These are phyloP conservation scores for Bombus confusus DNA, from an alignment of 1,140 invertebrate genomes.

Conservation along the genomic window DNA sequence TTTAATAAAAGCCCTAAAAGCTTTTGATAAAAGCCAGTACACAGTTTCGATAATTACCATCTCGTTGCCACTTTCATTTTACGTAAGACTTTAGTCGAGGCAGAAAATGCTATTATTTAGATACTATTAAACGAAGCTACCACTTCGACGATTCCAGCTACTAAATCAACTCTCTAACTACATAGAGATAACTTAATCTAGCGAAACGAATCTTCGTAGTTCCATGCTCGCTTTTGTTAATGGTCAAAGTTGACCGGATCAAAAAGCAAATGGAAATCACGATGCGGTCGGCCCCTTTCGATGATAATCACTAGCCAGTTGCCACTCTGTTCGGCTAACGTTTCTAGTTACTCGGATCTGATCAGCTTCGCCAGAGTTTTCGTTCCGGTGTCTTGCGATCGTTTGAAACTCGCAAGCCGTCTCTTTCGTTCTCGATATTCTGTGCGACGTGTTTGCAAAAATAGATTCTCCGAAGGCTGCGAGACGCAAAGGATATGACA, in stretches of 20 bases:
- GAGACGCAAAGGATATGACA: too few relatives aligned
- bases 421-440: too few relatives aligned
- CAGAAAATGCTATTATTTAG: conserved; percentile 43
- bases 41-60: background rate
- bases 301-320: conserved; percentile 7
- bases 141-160: conserved; percentile 48
- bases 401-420: background rate
- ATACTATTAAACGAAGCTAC: conserved; percentile 44
- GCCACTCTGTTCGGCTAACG: background rate
- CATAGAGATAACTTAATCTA: conserved; percentile 51
- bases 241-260: conserved; percentile 32
- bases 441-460: too few relatives aligned
- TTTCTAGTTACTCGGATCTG: background rate
- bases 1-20: conserved; percentile 50
- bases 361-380: background rate
- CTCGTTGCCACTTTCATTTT: conserved; percentile 21
- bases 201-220: conserved; percentile 41
- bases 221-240: conserved; percentile 43
- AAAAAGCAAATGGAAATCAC: conserved; percentile 31
- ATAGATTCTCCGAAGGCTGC: too few relatives aligned
- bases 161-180: conserved; percentile 60
- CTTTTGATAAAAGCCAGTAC: conserved; percentile 49
- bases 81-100: conserved; percentile 28
- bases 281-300: background rate
- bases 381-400: background rate